Evolutionary conservation across 2,888 invertebrate species (phyloP).

Genomic region (Buathra laborator): DNA sequence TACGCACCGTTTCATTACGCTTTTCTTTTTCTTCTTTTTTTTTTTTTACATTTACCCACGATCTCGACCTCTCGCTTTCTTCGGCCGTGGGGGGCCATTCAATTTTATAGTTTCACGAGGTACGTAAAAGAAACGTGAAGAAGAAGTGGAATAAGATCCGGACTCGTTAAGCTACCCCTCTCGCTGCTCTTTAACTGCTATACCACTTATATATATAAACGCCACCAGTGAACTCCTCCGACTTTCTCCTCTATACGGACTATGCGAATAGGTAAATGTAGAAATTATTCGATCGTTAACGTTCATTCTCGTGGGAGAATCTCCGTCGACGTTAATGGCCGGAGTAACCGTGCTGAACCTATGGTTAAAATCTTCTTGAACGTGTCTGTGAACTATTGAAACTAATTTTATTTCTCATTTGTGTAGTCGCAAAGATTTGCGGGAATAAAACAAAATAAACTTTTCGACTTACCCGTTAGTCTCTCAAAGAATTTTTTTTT

Average conservation of each 20-base stretch:
- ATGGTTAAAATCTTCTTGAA: conserved; percentile 24
- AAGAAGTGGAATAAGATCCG: conserved; percentile 56
- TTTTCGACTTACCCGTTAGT: no score
- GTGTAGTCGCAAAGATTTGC: conserved; percentile 2
- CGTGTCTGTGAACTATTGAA: background rate
- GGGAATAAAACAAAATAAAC: background rate
- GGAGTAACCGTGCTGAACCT: conserved; percentile 15
- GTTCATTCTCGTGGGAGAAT: conserved; percentile 53
- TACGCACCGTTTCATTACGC: background rate
- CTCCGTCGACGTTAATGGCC: conserved; percentile 41
- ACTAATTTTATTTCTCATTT: conserved; percentile 22
- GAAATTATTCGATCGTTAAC: conserved; percentile 68
- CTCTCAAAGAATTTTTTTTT: no score
- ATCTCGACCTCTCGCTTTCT: conserved; percentile 5
- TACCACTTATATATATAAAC: conserved; percentile 38
- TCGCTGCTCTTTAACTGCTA: conserved; percentile 47
- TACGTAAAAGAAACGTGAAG: conserved; percentile 41
- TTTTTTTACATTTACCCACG: background rate
- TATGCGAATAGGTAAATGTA: conserved; percentile 60
- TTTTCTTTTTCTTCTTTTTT: background rate
- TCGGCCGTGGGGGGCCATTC: conserved; percentile 33
- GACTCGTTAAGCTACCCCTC: conserved; percentile 58
- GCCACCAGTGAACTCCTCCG: background rate
- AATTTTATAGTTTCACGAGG: conserved; percentile 52
- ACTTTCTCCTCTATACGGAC: conserved; percentile 26